Base-by-base conservation (phyloP, 2,797 vertebrate species). In the Netta rufina region DNA sequence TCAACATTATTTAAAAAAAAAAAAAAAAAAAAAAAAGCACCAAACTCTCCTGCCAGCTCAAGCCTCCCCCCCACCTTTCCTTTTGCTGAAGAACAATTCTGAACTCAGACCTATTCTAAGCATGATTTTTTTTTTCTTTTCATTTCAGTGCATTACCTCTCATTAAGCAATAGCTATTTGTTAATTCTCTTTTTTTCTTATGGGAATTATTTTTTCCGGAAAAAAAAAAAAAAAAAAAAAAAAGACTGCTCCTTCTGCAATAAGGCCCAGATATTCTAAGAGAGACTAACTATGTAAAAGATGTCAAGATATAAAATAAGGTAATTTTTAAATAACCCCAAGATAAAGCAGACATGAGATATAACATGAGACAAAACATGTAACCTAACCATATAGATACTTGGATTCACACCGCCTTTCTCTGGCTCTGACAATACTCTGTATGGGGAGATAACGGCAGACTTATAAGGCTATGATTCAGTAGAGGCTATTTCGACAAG, bases 401-500 rank as follows among this genome's bases (percentile, higher is more conserved):
- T 88, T 93, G 94, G 84, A 97, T 95, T 95, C 92, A 72, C 24
- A 16, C 77, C 80, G 85, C 62, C 84, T 95, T 91, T 92, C 89
- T 78, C 72, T 90, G 87, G 76, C 79, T 87, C 58, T 60, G 54
- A 60, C 86, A 76, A 69, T 80, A 87, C 80, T 94, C 95, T 96
- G 95, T 76, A 75, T 76, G 71, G 60, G 79, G 87, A 93, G 70
- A 86, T 95, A 94, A 95, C 95, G 88, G 84, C 90, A 69, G 87
- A 84, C 89, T 96, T 95, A 89, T 75, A 84, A 92, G 90, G 93
- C 47, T 81, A 20, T 82, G 96, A 97, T 98, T 98, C 97, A 97
- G 97, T 95, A 87, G 97, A 97, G 97, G 98, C 96, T 97, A 95
- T 96, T 96, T 95, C 73, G 89, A 92, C 94, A 98, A 97, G 97